phyloP scores from a whole-genome alignment of 2,113 vertebrate species.

The Scortum barcoo region DNA sequence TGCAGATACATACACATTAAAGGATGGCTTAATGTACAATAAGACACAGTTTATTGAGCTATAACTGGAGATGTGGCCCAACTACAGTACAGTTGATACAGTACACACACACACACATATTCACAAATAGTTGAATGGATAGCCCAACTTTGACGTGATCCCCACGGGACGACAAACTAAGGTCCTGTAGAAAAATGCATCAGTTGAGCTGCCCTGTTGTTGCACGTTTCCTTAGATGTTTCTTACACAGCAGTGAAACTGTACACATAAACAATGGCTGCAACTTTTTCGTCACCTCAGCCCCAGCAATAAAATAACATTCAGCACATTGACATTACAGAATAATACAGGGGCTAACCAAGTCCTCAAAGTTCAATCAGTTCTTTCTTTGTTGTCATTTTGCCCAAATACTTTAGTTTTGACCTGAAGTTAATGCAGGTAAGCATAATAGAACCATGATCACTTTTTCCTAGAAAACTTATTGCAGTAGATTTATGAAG shows the following conservation, averaged over 20 bases:
- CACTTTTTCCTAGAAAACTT: background rate
- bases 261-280: no score
- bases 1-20: constrained; percentile 19
- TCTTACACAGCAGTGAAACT: background rate
- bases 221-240: background rate
- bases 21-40: constrained; percentile 17
- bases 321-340: no score
- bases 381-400: no score
- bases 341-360: no score
- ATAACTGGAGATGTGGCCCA: constrained; percentile 23
- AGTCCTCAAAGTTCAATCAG: no score
- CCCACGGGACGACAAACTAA: no score
- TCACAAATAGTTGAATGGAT: background rate
- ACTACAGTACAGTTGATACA: no score
- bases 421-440: background rate
- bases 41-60: constrained; percentile 32
- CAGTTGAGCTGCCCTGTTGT: background rate
- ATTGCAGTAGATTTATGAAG: background rate
- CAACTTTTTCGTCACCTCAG: no score
- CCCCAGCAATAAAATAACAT: no score
- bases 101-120: constrained; percentile 5
- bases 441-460: no score
- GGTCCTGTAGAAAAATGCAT: background rate
- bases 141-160: background rate
- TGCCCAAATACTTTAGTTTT: no score